Evolutionary conservation across 2,888 invertebrate species (phyloP).

Genomic region (Odontothrips loti): DNA sequence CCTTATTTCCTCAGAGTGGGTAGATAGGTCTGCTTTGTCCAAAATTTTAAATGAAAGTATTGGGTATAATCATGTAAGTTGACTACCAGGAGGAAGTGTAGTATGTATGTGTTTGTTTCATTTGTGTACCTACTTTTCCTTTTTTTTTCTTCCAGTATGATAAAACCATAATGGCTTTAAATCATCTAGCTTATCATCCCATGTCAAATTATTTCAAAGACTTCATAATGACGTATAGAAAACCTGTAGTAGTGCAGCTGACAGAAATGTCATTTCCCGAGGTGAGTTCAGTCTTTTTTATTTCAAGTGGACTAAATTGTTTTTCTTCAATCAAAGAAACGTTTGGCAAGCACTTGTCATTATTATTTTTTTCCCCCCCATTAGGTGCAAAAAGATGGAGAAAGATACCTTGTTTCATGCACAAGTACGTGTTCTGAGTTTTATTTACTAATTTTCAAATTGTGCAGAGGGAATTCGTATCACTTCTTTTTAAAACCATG

Average conservation of each 20-base stretch:
- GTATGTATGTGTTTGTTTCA: too few relatives aligned
- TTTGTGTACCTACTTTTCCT: neutral
- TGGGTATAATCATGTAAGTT: conserved; percentile 53
- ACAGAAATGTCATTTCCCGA: conserved; percentile 59
- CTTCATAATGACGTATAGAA: conserved; percentile 68
- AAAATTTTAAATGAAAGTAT: conserved; percentile 47
- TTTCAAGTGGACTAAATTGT: neutral
- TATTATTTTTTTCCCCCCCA: conserved; percentile 36
- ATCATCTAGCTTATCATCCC: conserved; percentile 65
- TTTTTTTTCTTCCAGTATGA: conserved; percentile 53
- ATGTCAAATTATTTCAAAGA: conserved; percentile 65
- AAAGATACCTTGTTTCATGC: conserved; percentile 65
- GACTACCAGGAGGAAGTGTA: too few relatives aligned
- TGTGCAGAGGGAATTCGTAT: too few relatives aligned
- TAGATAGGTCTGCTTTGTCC: conserved; percentile 63
- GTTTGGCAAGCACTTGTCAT: neutral
- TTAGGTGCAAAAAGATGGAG: conserved; percentile 63
- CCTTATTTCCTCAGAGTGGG: conserved; percentile 58
- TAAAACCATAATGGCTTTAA: conserved; percentile 67
- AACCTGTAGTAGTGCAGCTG: conserved; percentile 51
- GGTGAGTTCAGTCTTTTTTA: conserved; percentile 42
- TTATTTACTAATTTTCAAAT: conserved; percentile 27
- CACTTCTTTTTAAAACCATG: neutral
- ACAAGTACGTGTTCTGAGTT: conserved; percentile 51
- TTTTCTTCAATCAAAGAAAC: neutral